These are phyloP conservation scores for Petaurus breviceps DNA, from an alignment of 2,113 vertebrate species.

Conservation along the genomic window DNA sequence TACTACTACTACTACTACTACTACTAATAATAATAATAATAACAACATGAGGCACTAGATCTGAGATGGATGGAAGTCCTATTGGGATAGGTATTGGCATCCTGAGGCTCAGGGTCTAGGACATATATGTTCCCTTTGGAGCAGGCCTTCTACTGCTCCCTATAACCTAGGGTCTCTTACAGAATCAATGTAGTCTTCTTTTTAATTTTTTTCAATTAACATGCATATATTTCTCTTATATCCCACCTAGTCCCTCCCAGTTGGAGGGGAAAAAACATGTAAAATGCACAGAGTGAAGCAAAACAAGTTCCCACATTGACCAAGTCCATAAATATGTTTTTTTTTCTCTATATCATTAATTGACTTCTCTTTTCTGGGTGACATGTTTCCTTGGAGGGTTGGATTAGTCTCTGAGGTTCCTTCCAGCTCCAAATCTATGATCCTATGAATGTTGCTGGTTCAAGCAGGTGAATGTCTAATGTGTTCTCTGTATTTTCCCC, in stretches of 20 bases:
- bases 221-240: background rate
- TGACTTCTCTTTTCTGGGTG: background rate
- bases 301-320: background rate
- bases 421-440: background rate
- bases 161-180: background rate
- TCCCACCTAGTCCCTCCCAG: background rate
- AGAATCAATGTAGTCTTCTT: background rate
- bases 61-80: background rate
- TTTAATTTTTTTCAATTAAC: background rate
- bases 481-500: background rate
- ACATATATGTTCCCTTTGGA: background rate
- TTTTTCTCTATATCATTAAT: background rate
- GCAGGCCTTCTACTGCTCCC: background rate
- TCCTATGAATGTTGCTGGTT: background rate
- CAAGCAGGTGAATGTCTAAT: background rate
- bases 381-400: background rate
- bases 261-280: background rate
- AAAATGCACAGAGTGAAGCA: background rate
- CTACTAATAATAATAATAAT: no score
- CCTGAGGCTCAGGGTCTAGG: background rate
- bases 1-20: no score
- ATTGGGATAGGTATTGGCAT: background rate
- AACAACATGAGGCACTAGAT: background rate
- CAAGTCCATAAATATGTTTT: background rate
- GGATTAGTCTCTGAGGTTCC: background rate